Percentiles rank a stretch among this genome's conserved stretches.
These are phyloP conservation scores for Psephotus haematonotus DNA, from an alignment of 2,113 vertebrate genomes.

Conservation along the genomic window DNA sequence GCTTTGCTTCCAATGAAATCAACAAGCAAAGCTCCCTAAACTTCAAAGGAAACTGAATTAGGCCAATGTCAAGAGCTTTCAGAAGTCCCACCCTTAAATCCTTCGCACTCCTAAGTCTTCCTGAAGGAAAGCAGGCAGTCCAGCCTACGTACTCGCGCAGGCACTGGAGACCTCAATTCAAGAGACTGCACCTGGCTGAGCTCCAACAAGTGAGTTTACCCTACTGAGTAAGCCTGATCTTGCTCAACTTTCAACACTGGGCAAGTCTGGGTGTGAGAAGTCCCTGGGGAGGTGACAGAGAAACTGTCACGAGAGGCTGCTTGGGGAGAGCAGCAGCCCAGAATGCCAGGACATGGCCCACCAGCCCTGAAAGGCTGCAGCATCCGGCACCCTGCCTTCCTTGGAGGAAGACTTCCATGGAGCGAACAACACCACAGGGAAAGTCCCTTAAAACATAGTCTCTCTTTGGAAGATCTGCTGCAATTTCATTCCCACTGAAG, in stretches of 20 bases:
- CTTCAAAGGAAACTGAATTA: slow-evolving; percentile 35
- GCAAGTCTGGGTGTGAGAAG: background rate
- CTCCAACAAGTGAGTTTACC: background rate
- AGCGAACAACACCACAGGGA: background rate
- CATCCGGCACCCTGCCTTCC: background rate
- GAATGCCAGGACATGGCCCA: background rate
- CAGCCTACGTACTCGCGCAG: background rate
- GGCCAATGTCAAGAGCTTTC: slow-evolving; percentile 11
- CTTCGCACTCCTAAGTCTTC: background rate
- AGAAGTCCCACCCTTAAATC: slow-evolving; percentile 29
- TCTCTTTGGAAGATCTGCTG: background rate
- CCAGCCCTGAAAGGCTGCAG: background rate
- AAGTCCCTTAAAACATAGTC: rapidly evolving
- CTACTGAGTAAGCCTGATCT: background rate
- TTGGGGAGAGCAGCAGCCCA: rapidly evolving
- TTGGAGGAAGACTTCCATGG: rapidly evolving
- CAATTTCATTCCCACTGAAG: background rate
- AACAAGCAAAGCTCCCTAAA: background rate
- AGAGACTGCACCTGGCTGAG: background rate
- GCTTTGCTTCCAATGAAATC: background rate
- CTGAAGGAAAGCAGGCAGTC: slow-evolving; percentile 14
- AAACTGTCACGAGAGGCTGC: background rate
- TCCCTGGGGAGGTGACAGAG: background rate
- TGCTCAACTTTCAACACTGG: background rate
- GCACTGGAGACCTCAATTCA: background rate